Evolutionary conservation across 2,888 invertebrate species (phyloP).

Genomic region (Eupelmus urozonus): DNA sequence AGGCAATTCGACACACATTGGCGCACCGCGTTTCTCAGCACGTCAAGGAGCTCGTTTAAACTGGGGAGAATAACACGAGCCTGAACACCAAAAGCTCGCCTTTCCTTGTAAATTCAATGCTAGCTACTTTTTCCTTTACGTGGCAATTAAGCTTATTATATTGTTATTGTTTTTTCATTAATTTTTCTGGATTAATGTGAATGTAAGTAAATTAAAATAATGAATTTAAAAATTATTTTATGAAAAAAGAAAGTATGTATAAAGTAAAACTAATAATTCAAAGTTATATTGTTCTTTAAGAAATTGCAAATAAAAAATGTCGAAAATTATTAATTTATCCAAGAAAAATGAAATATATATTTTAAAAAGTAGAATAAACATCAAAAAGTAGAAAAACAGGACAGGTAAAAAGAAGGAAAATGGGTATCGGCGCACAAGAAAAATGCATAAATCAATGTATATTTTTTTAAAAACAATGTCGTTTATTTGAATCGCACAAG

Average conservation of each 20-base stretch:
- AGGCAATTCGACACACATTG: constrained; percentile 62
- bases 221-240: too few species aligned
- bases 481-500: constrained; percentile 78
- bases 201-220: too few species aligned
- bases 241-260: too few species aligned
- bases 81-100: constrained; percentile 32
- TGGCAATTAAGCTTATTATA: too few species aligned
- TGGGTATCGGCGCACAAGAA: neutral
- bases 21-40: constrained; percentile 55
- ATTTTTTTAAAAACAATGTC: constrained; percentile 76
- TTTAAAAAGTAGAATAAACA: too few species aligned
- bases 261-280: too few species aligned
- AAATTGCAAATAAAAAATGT: too few species aligned
- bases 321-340: too few species aligned
- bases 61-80: constrained; percentile 45
- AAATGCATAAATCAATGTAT: constrained; percentile 49
- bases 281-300: too few species aligned
- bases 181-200: neutral
- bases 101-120: constrained; percentile 45
- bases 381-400: too few species aligned
- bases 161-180: neutral
- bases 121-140: neutral
- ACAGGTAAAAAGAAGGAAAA: neutral
- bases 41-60: constrained; percentile 57
- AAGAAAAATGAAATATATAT: too few species aligned